Conservation (phyloP, 1,140 invertebrate genomes). For the Apis dorsata region DNA sequence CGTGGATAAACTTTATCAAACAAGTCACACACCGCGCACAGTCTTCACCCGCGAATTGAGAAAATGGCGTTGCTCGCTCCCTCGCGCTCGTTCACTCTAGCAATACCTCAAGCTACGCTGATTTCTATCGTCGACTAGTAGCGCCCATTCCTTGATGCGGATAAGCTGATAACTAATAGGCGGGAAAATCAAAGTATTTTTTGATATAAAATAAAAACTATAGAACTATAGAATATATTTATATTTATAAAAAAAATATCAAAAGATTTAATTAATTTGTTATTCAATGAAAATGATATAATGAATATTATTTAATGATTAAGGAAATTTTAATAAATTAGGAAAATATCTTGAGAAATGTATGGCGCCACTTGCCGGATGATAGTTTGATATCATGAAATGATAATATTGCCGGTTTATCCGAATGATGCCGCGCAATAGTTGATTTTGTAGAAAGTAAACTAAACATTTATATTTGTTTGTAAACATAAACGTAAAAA, state of each 20-base stretch:
- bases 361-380: conserved; percentile 15
- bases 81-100: conserved; percentile 40
- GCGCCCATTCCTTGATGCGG: neutral
- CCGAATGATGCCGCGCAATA: conserved; percentile 16
- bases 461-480: neutral
- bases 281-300: neutral
- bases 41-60: conserved; percentile 57
- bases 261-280: neutral
- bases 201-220: neutral
- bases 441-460: conserved; percentile 4
- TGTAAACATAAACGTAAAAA: neutral
- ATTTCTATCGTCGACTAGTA: conserved; percentile 2
- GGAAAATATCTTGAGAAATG: neutral
- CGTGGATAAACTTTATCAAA: conserved; percentile 15
- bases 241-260: neutral
- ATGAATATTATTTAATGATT: neutral
- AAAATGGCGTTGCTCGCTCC: conserved; percentile 56
- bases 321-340: neutral
- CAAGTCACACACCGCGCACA: conserved; percentile 34
- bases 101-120: conserved; percentile 43
- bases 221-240: neutral
- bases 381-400: neutral
- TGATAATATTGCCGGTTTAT: neutral
- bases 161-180: neutral
- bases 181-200: conserved; percentile 5